Evolutionary conservation across 1,140 invertebrate species (phyloP).

Genomic region (Brachionus sp.): DNA sequence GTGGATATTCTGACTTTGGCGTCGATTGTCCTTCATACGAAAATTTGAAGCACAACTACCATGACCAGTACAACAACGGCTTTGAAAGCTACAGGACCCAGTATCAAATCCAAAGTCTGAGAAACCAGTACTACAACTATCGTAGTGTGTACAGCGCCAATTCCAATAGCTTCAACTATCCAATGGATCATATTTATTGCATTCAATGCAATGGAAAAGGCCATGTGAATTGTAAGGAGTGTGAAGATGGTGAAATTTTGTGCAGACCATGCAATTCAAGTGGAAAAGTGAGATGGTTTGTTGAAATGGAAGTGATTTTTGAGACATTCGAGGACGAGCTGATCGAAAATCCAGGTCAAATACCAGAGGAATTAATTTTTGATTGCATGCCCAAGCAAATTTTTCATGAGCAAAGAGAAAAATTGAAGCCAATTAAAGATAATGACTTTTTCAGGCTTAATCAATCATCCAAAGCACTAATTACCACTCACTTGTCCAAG

Average conservation of each 20-base stretch:
- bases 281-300: conserved; percentile 20
- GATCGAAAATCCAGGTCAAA: neutral
- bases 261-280: neutral
- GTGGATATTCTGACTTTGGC: neutral
- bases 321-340: conserved; percentile 5
- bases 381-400: neutral
- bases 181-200: conserved; percentile 33
- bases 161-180: neutral
- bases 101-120: neutral
- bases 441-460: neutral
- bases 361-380: conserved; percentile 1
- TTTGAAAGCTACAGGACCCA: conserved; percentile 6
- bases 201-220: conserved; percentile 29
- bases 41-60: neutral
- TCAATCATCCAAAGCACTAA: neutral
- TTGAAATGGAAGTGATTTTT: neutral
- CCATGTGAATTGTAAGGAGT: neutral
- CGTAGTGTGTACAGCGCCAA: neutral
- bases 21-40: neutral
- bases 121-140: conserved; percentile 18
- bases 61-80: conserved; percentile 3
- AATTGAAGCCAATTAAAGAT: conserved; percentile 15
- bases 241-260: conserved; percentile 14
- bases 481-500: conserved; percentile 23
- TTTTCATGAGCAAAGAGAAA: conserved; percentile 10